Evolutionary conservation across 2,888 invertebrate genomes (phyloP).

Genomic region (Catocala sponsa): DNA sequence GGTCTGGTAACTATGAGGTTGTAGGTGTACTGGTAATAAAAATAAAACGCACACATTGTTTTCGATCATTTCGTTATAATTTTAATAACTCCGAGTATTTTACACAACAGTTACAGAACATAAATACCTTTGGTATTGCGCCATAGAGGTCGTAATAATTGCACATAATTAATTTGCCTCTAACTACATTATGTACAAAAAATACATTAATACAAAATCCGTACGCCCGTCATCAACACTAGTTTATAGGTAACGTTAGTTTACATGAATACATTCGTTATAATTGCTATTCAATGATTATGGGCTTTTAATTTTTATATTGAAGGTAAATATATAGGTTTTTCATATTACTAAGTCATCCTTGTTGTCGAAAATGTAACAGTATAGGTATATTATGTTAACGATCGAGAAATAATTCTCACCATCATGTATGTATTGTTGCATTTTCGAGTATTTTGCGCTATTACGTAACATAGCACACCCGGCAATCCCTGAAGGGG

Average conservation of each 20-base stretch:
- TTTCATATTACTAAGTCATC: conserved; percentile 20
- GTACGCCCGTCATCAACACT: conserved; percentile 60
- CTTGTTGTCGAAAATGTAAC: conserved; percentile 9
- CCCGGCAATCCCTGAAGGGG: no score
- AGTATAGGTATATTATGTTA: conserved; percentile 6
- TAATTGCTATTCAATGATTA: conserved; percentile 52
- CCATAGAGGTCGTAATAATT: conserved; percentile 80
- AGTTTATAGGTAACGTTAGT: conserved; percentile 71
- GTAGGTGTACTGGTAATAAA: background rate
- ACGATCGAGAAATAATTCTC: background rate
- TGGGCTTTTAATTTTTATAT: conserved; percentile 31
- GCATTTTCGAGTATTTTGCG: no score
- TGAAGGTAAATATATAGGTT: conserved; percentile 30
- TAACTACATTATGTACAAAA: conserved; percentile 85
- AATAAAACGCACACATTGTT: conserved; percentile 32
- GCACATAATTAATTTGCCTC: conserved; percentile 81
- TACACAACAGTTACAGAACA: conserved; percentile 85
- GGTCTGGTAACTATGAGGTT: no score
- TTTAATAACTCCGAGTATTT: conserved; percentile 83
- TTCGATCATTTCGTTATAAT: conserved; percentile 63
- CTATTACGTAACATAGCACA: no score
- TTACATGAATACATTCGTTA: conserved; percentile 55
- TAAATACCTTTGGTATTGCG: conserved; percentile 86
- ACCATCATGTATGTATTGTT: no score
- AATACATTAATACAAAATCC: conserved; percentile 79